Evolutionary conservation across 2,888 invertebrate species (phyloP).

Genomic region (Cheilosia grossa): DNA sequence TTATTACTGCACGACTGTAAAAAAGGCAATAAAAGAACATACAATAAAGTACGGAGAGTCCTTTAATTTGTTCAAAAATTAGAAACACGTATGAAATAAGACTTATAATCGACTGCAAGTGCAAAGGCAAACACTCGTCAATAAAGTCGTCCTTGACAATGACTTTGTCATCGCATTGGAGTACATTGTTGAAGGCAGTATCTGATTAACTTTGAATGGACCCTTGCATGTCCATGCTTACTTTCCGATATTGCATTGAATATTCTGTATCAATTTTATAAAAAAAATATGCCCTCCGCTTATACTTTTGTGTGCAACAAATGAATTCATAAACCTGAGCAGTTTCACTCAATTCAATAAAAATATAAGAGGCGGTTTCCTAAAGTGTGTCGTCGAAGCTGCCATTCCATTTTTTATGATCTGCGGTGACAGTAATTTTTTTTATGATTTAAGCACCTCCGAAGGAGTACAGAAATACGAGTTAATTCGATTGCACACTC

Average conservation of each 20-base stretch:
- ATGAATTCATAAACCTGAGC: neutral
- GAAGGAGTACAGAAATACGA: neutral
- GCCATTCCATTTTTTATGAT: neutral
- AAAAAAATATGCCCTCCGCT: conserved; percentile 16
- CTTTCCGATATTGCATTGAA: too few species aligned
- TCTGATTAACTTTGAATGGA: neutral
- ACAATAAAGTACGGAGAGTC: too few species aligned
- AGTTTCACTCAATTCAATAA: neutral
- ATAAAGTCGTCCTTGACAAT: conserved; percentile 35
- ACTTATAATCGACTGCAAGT: neutral
- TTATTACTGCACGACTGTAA: too few species aligned
- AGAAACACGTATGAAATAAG: neutral
- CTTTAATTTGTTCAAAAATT: too few species aligned
- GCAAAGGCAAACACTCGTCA: neutral
- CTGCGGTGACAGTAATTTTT: neutral
- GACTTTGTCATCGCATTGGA: conserved; percentile 26
- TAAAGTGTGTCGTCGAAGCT: too few species aligned
- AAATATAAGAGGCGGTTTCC: too few species aligned
- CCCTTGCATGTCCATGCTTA: too few species aligned
- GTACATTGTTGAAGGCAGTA: neutral
- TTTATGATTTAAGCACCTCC: neutral
- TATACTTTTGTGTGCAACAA: conserved; percentile 22
- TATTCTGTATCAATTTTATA: conserved; percentile 2
- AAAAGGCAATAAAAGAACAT: too few species aligned
- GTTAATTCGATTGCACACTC: neutral